These are phyloP conservation scores for Stercorarius parasiticus DNA, from an alignment of 2,113 vertebrate genomes.

Conservation along the genomic window DNA sequence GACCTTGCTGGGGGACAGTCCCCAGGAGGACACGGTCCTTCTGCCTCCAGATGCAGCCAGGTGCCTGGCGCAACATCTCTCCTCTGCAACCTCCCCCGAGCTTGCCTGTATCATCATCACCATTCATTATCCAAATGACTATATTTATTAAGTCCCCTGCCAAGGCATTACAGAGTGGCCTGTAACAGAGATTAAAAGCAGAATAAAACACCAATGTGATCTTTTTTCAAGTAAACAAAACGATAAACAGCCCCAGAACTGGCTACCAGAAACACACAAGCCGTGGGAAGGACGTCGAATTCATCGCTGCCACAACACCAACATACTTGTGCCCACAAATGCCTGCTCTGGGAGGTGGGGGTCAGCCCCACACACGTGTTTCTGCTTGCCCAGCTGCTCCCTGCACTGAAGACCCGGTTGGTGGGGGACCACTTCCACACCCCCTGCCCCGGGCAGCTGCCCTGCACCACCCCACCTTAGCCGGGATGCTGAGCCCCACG, in stretches of 20 bases:
- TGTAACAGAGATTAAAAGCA: conserved; percentile 61
- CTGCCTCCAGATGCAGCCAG: neutral
- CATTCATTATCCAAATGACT: conserved; percentile 62
- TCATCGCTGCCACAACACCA: neutral
- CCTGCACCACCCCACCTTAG: neutral
- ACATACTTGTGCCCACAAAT: neutral
- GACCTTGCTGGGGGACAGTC: accelerated
- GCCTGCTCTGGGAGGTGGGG: neutral
- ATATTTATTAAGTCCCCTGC: conserved; percentile 60
- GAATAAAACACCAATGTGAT: neutral
- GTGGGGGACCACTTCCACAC: neutral
- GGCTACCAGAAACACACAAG: neutral
- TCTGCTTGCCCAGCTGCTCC: neutral
- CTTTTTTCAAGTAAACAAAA: conserved; percentile 21
- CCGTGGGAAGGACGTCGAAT: neutral
- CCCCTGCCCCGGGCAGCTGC: neutral
- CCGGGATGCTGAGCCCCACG: neutral
- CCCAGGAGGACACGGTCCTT: neutral
- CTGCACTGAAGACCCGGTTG: neutral
- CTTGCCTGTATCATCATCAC: conserved; percentile 36
- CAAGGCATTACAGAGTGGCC: conserved; percentile 31
- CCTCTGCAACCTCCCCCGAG: neutral
- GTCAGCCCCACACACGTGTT: neutral
- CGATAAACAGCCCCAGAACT: neutral
- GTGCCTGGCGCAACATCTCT: neutral